Evolutionary conservation across 2,888 invertebrate species (phyloP), one percentile per base, ranked within the genome.

Genomic region (Pseudococcus jackbeardsleyi): DNA sequence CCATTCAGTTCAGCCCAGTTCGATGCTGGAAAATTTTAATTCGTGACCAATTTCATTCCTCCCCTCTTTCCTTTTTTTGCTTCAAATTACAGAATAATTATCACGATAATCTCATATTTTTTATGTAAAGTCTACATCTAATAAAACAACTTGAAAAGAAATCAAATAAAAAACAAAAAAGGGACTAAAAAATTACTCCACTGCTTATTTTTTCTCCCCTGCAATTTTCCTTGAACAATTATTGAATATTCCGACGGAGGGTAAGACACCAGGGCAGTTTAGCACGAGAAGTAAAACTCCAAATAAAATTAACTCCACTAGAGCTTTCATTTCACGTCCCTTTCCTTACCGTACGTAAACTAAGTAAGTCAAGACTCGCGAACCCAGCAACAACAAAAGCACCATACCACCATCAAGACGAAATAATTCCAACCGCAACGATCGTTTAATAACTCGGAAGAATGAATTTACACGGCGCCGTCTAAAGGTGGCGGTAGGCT

Each of bases 371-470:
- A 33, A 33, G 26, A 33, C 26, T 4, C 15, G 12, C 48, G 15
- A 7, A 59, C 0, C 6, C 59, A 59, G 8, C 1, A n/a, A n/a
- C 59, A 59, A 59, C 17, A 59, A 7, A 0, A 59, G 6, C 59
- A 59, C 5, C 15, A 50, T 50, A 50, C 3, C 48, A 48, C 15
- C 54, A n/a, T 8, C 22, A 26, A 68, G 54, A 85, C 48, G 85
- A 85, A 85, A 64, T 68, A 85, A 85, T 42, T 85, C 68, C 15
- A 59, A 85, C 54, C 59, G 19, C 33, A 86, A 86, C 77, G 86
- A 86, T 86, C 42, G 86, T 86, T 86, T 86, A 86, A 86, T 86
- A 86, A 77, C 77, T 64, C 68, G 86, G 86, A 86, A 86, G 86
- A 86, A 86, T 86, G 86, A 68, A 86, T 86, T 86, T 77, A 77